Evolutionary conservation across 1,140 invertebrate genomes (phyloP).

Genomic region (Harpegnathos saltator): DNA sequence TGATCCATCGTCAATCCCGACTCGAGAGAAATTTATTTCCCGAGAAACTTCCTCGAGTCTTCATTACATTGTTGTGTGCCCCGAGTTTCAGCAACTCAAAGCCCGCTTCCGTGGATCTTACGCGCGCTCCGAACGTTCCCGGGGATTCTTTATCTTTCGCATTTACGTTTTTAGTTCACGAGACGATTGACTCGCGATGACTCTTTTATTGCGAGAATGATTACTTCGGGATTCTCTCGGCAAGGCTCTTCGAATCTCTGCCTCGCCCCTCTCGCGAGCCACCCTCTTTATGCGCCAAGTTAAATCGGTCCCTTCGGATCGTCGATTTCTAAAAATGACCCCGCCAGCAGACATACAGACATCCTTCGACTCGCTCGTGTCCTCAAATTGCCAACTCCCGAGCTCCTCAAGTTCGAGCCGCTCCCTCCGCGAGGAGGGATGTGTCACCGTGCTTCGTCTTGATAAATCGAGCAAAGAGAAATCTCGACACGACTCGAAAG

Average conservation of each 20-base stretch:
- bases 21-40: neutral
- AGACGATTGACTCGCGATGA: too few species aligned
- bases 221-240: neutral
- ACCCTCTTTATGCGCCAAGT: too few species aligned
- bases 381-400: too few species aligned
- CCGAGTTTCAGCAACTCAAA: neutral
- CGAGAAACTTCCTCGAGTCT: neutral
- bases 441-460: neutral
- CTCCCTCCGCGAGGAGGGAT: neutral
- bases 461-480: constrained; percentile 19
- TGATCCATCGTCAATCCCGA: neutral
- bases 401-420: neutral
- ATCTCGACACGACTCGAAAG: neutral
- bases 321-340: neutral
- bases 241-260: neutral
- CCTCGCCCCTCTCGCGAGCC: too few species aligned
- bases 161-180: neutral
- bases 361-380: too few species aligned
- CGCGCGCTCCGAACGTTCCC: neutral
- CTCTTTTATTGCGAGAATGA: too few species aligned
- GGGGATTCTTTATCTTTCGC: neutral
- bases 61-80: neutral
- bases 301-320: neutral
- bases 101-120: too few species aligned
- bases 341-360: too few species aligned